These are phyloP conservation scores for Meta bourneti DNA, from an alignment of 2,888 invertebrate species.

Conservation along the genomic window DNA sequence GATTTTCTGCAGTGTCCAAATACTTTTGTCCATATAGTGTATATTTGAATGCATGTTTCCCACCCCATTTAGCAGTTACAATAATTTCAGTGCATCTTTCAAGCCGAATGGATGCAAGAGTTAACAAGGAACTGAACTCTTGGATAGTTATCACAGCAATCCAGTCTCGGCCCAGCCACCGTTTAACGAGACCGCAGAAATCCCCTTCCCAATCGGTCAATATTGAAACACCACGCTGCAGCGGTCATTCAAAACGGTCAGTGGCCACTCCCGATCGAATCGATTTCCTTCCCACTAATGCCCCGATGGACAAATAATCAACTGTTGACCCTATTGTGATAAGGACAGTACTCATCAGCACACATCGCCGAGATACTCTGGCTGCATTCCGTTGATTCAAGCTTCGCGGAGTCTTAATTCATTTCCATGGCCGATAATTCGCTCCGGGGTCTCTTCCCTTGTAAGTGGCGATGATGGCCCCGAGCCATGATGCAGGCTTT, in stretches of 20 bases:
- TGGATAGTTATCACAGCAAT: too few relatives aligned
- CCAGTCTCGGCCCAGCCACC: too few relatives aligned
- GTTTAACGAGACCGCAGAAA: neutral
- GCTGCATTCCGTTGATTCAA: conserved; percentile 34
- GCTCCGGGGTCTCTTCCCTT: neutral
- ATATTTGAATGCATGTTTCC: too few relatives aligned
- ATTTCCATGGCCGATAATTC: conserved; percentile 44
- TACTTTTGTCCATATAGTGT: too few relatives aligned
- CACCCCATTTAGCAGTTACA: too few relatives aligned
- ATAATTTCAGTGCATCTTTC: too few relatives aligned
- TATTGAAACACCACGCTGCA: neutral
- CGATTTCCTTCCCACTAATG: conserved; percentile 14
- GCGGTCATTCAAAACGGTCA: neutral
- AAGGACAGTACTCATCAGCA: conserved; percentile 17
- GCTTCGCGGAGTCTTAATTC: conserved; percentile 42
- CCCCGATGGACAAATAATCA: conserved; percentile 40
- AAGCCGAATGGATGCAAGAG: too few relatives aligned
- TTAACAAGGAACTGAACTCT: too few relatives aligned
- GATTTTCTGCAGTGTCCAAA: too few relatives aligned
- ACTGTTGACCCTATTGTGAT: conserved; percentile 54
- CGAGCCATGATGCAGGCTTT: too few relatives aligned
- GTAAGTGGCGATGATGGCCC: too few relatives aligned
- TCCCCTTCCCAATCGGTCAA: conserved; percentile 4
- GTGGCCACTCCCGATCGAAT: neutral
- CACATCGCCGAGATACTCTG: conserved; percentile 13